Conservation (phyloP, 2,113 vertebrate species). For the Sceloporus tristichus region DNA sequence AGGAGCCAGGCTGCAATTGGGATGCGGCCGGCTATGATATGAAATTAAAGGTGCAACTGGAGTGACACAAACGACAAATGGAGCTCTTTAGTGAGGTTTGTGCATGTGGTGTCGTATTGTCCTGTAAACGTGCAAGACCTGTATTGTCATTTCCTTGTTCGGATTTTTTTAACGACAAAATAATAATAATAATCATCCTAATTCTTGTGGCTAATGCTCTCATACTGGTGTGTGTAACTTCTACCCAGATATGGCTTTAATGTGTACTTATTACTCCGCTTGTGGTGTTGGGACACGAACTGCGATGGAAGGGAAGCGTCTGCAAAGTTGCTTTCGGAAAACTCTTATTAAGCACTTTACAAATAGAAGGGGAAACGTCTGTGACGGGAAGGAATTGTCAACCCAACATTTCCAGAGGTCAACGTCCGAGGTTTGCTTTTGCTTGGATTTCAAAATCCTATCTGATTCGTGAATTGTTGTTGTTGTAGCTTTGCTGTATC, state of each 20-base stretch:
- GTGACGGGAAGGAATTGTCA: slow-evolving; percentile 2
- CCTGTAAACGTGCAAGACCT: background rate
- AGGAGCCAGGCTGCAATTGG: background rate
- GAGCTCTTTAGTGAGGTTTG: slow-evolving; percentile 11
- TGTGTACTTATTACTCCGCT: slow-evolving; percentile 22
- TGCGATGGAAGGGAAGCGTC: background rate
- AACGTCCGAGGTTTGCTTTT: slow-evolving; percentile 11
- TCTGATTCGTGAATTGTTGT: slow-evolving; percentile 57
- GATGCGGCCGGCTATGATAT: too few species aligned
- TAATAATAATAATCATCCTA: background rate
- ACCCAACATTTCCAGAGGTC: slow-evolving; percentile 29
- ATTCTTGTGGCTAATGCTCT: background rate
- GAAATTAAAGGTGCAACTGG: background rate
- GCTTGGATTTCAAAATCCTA: slow-evolving; percentile 23
- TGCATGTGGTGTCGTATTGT: slow-evolving; percentile 8
- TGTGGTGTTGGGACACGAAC: slow-evolving; percentile 48
- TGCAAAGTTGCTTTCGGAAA: background rate
- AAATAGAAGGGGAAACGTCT: slow-evolving; percentile 33
- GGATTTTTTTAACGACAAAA: slow-evolving; percentile 7
- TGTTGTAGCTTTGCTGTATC: slow-evolving; percentile 55
- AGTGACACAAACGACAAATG: background rate
- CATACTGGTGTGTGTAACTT: background rate
- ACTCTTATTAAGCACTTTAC: slow-evolving; percentile 66
- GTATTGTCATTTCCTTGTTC: slow-evolving; percentile 11
- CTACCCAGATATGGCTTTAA: slow-evolving; percentile 13